Evolutionary conservation across 2,113 vertebrate genomes (phyloP).

Genomic region (Pteronura brasiliensis): DNA sequence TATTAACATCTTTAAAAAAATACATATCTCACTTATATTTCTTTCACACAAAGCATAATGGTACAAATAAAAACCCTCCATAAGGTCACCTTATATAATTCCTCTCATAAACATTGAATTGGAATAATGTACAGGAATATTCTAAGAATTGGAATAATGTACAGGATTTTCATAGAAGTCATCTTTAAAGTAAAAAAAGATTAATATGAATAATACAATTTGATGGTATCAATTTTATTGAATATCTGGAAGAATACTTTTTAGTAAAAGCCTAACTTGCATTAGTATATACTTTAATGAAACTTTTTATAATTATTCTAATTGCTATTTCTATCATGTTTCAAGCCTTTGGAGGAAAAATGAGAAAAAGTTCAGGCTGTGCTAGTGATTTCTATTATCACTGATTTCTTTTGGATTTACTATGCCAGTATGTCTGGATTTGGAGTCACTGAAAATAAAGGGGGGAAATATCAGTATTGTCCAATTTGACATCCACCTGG

Average conservation of each 20-base stretch:
- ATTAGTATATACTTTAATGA: background rate
- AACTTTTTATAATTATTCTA: background rate
- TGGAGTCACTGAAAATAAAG: slow-evolving; percentile 4
- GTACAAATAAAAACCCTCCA: background rate
- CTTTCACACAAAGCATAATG: background rate
- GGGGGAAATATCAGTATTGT: background rate
- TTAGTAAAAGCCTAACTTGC: background rate
- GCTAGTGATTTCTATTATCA: background rate
- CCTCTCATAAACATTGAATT: background rate
- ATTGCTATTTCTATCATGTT: background rate
- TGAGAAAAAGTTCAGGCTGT: background rate
- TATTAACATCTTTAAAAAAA: background rate
- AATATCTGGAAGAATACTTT: background rate
- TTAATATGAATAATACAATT: background rate
- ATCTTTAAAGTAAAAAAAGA: slow-evolving; percentile 48
- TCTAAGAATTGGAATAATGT: background rate
- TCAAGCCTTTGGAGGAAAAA: background rate
- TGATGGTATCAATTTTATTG: slow-evolving; percentile 46
- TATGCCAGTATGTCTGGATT: background rate
- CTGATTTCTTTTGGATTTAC: background rate
- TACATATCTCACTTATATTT: background rate
- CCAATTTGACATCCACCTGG: background rate
- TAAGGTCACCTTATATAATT: background rate
- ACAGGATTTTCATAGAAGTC: background rate
- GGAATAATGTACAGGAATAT: background rate